Percentiles rank a stretch among this genome's conserved stretches.
Evolutionary conservation across 2,113 vertebrate species (phyloP).

Genomic region (Gallinago media): DNA sequence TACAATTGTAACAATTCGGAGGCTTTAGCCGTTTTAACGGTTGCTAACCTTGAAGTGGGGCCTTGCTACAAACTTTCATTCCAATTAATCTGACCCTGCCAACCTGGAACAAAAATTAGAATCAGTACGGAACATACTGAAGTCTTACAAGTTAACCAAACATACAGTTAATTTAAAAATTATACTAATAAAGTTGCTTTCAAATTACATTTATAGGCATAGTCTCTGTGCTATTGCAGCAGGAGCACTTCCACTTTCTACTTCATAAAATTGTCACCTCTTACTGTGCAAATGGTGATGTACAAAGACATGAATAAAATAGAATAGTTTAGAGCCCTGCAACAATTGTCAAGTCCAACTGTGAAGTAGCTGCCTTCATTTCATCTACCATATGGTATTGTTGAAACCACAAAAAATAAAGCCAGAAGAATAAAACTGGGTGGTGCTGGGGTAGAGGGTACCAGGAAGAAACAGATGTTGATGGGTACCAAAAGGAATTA

Average conservation of each 20-base stretch:
- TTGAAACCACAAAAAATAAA: background rate
- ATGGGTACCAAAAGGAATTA: background rate
- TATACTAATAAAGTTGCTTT: background rate
- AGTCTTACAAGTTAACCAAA: background rate
- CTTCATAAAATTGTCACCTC: background rate
- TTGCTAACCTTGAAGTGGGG: accelerated
- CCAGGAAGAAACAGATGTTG: background rate
- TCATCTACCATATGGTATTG: accelerated
- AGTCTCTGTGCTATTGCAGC: background rate
- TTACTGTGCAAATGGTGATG: background rate
- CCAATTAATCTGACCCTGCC: too few species aligned
- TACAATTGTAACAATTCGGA: background rate
- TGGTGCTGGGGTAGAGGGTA: background rate
- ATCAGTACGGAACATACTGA: accelerated
- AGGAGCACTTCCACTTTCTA: background rate
- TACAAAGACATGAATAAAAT: background rate
- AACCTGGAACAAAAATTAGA: background rate
- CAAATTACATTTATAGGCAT: background rate
- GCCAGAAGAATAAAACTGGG: background rate
- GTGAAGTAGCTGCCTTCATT: background rate
- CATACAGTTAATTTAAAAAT: background rate
- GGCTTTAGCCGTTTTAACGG: background rate
- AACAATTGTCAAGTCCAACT: accelerated
- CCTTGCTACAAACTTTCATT: background rate
- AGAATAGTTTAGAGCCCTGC: background rate